These are phyloP conservation scores for Apodemus agrarius DNA, from an alignment of 2,797 vertebrate species.

Conservation along the genomic window DNA sequence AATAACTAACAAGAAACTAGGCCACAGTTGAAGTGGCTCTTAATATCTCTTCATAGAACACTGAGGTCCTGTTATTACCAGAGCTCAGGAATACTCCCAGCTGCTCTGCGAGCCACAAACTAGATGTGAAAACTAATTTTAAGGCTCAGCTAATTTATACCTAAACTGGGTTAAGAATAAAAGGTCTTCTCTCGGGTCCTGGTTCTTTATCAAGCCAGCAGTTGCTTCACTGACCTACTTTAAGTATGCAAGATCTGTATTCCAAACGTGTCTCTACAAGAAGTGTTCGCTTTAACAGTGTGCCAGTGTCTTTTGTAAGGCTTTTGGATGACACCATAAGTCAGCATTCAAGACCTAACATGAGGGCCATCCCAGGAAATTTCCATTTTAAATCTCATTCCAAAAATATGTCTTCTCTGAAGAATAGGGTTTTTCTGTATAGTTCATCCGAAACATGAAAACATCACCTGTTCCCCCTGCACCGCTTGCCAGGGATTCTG, in stretches of 20 bases:
- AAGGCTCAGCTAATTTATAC: not conserved
- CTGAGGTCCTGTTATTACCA: not conserved
- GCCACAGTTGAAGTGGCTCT: constrained; percentile 1
- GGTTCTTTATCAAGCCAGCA: not conserved
- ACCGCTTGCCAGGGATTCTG: not conserved
- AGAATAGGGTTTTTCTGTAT: not conserved
- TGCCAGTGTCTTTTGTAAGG: constrained; percentile 19
- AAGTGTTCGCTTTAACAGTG: not conserved
- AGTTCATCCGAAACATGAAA: constrained; percentile 43
- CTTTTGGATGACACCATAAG: not conserved
- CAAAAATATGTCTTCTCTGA: constrained; percentile 37
- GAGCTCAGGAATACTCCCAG: not conserved
- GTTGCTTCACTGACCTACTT: constrained; percentile 41
- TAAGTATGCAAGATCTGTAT: not conserved
- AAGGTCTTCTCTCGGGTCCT: not conserved
- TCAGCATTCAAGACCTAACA: constrained; percentile 43
- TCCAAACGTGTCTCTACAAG: not conserved
- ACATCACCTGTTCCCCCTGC: not conserved
- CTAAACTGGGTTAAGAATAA: not conserved
- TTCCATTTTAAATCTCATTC: constrained; percentile 42
- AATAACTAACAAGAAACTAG: not conserved
- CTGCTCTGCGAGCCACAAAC: not conserved
- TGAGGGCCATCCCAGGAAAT: not conserved
- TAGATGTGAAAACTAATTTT: constrained; percentile 37
- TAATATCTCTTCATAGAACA: not conserved